phyloP scores from a whole-genome alignment of 2,797 vertebrate genomes.

The Semotilus atromaculatus region DNA sequence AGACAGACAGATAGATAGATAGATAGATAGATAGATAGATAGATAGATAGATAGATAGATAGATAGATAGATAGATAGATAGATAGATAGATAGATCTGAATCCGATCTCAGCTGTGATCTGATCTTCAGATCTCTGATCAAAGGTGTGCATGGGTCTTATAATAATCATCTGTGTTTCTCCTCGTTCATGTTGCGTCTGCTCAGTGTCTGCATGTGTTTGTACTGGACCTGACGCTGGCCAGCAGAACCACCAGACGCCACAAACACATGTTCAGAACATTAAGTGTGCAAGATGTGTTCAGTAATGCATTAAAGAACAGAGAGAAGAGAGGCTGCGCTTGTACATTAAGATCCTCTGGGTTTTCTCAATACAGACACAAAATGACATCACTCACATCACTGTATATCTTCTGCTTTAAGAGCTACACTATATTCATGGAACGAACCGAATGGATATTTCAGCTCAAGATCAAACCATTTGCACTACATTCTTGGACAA shows the following conservation, averaged over 20 bases:
- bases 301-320: neutral
- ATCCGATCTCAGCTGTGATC: slow-evolving; percentile 16
- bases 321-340: neutral
- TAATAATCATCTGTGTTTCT: slow-evolving; percentile 23
- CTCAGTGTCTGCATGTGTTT: slow-evolving; percentile 18
- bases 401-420: neutral
- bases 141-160: slow-evolving; percentile 30
- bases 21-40: too few species aligned
- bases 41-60: too few species aligned
- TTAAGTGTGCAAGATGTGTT: neutral
- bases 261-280: slow-evolving; percentile 3
- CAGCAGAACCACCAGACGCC: neutral
- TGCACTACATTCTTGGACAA: slow-evolving; percentile 1
- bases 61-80: accelerated
- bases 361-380: slow-evolving; percentile 10
- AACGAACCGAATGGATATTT: neutral
- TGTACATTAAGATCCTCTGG: slow-evolving; percentile 15
- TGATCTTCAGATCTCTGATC: slow-evolving; percentile 47
- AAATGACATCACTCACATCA: slow-evolving; percentile 13
- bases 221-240: slow-evolving; percentile 2
- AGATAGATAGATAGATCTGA: neutral
- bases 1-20: too few species aligned
- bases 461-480: neutral
- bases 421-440: neutral
- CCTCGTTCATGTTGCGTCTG: slow-evolving; percentile 9